These are phyloP conservation scores for Alexandromys oeconomus DNA, from an alignment of 2,797 vertebrate genomes.

Conservation along the genomic window DNA sequence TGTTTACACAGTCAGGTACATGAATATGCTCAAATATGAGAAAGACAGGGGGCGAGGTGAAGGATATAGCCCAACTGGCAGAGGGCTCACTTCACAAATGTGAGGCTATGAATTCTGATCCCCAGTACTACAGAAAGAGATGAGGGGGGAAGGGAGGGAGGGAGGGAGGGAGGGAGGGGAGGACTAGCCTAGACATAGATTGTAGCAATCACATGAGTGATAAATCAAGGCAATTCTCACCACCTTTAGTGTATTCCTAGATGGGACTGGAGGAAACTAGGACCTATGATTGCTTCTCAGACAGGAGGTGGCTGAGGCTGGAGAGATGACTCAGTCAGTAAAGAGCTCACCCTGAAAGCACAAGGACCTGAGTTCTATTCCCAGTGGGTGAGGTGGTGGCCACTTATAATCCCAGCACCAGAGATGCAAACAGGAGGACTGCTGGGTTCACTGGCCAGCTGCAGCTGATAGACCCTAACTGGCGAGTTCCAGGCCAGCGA, in stretches of 20 bases:
- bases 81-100: background rate
- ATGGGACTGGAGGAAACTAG: background rate
- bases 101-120: background rate
- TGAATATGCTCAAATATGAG: background rate
- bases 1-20: background rate
- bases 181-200: too few species aligned
- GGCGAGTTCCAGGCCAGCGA: background rate
- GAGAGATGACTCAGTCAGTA: background rate
- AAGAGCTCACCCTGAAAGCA: background rate
- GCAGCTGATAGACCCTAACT: background rate
- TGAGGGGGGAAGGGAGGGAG: accelerated
- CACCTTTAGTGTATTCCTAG: background rate
- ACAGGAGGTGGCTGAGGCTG: background rate
- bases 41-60: too few species aligned
- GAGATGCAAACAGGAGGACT: background rate
- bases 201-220: background rate
- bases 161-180: accelerated
- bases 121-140: background rate
- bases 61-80: too few species aligned
- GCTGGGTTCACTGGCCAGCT: background rate
- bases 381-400: background rate
- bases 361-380: background rate
- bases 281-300: background rate
- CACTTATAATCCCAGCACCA: background rate
- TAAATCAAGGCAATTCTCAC: background rate